Evolutionary conservation across 2,797 vertebrate species (phyloP).

Genomic region (Gallirallus australis): DNA sequence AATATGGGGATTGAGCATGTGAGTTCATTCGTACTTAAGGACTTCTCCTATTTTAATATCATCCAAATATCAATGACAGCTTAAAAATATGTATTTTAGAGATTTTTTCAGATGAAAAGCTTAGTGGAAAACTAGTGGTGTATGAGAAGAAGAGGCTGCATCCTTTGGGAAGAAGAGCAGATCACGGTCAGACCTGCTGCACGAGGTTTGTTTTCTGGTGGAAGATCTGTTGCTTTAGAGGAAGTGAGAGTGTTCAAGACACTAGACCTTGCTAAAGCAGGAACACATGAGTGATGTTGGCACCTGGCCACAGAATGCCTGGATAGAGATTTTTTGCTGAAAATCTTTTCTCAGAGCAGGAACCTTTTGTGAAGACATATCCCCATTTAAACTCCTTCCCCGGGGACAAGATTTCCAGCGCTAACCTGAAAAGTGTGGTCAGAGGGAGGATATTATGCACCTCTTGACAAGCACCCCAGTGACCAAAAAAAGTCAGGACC

Average conservation of each 20-base stretch:
- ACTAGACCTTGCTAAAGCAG: constrained; percentile 4
- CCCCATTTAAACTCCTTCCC: background rate
- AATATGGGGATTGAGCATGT: background rate
- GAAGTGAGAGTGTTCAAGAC: background rate
- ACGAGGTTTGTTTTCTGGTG: background rate
- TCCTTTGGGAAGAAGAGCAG: background rate
- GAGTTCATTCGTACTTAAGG: background rate
- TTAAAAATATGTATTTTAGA: background rate
- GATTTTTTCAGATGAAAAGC: constrained; percentile 6
- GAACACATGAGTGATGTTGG: background rate
- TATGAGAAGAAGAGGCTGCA: background rate
- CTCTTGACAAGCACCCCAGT: background rate
- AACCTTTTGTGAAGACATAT: background rate
- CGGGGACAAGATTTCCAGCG: background rate
- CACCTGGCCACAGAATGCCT: background rate
- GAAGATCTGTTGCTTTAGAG: background rate
- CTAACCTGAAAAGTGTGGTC: background rate
- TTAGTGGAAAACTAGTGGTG: background rate
- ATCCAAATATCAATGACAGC: background rate
- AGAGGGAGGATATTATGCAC: background rate
- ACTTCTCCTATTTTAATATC: background rate
- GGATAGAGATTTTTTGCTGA: constrained; percentile 10
- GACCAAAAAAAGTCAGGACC: background rate
- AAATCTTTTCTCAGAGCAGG: background rate
- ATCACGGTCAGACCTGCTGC: background rate